Base-by-base conservation (phyloP, 2,888 invertebrate species). In the Cephus sareptanus region DNA sequence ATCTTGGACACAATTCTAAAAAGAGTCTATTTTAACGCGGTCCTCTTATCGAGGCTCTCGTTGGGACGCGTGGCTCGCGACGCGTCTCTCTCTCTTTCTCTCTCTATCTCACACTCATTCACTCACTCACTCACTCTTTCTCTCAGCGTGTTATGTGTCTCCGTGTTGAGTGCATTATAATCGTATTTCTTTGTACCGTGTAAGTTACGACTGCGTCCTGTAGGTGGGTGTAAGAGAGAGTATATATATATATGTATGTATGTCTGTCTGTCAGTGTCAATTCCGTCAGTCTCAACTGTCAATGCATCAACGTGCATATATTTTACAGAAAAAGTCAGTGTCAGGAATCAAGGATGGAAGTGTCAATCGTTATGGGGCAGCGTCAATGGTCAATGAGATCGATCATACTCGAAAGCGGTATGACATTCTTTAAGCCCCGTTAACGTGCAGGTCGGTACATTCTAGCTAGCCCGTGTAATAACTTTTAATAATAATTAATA, bases 301-400 rank as follows among this genome's bases (percentile, higher is more conserved):
- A 56, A 56, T 23, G 23, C 23, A 23, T 56, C 56, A 56, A 56
- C 23, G 56, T 23, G 56, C 56, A 56, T 9, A 56, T 9, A 15
- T 40, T 40, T 15, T 56, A 56, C 56, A 56, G 9, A 56, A 23
- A 56, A 23, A 56, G 23, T 56, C 56, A 56, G 9, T 23, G 9
- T 56, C 56, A 56, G 56, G 56, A 73, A 68, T 35, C 33, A 34
- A 30, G 75, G 76, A 78, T 68, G 74, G 78, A 80, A 78, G 77
- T 79, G 34, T 75, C 79, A 76, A 76, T 77, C 75, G 74, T 33
- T 56, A 56, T 56, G 83, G 86, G 84, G 86, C 84, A 82, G 80
- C 85, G 82, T 89, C 87, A 90, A 87, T 88, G 88, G 89, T 90
- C 89, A 90, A 89, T 91, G 91, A 91, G 91, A 91, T 91, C 91